phyloP scores from a whole-genome alignment of 2,797 vertebrate genomes.

The Phaenicophaeus curvirostris region DNA sequence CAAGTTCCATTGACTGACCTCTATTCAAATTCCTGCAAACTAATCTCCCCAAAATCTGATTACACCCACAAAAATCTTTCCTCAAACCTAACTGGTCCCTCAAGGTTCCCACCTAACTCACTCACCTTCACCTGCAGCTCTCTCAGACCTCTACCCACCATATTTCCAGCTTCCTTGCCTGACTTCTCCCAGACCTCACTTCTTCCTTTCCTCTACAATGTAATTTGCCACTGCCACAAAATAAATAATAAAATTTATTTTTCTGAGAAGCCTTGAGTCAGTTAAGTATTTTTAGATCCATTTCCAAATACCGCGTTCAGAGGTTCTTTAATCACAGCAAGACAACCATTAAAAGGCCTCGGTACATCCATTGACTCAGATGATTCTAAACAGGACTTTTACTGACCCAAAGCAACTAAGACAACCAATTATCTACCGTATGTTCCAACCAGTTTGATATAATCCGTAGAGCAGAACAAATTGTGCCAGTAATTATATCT shows the following conservation, averaged over 20 bases:
- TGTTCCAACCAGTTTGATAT: background rate
- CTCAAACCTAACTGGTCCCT: background rate
- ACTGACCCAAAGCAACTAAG: background rate
- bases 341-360: background rate
- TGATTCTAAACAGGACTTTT: background rate
- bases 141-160: background rate
- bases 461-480: background rate
- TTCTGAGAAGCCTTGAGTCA: background rate
- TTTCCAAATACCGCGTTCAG: background rate
- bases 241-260: background rate
- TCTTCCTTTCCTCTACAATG: background rate
- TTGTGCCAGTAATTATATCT: background rate
- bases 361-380: background rate
- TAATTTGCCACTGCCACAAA: background rate
- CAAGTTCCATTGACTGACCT: background rate
- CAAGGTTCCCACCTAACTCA: background rate
- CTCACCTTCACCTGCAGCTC: background rate
- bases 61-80: background rate
- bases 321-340: background rate
- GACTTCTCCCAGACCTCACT: background rate
- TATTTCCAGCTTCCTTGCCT: background rate
- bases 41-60: background rate
- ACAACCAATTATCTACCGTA: background rate
- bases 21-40: background rate
- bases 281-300: background rate